Conservation (phyloP, 1,140 invertebrate species). For the Achroia grisella region DNA sequence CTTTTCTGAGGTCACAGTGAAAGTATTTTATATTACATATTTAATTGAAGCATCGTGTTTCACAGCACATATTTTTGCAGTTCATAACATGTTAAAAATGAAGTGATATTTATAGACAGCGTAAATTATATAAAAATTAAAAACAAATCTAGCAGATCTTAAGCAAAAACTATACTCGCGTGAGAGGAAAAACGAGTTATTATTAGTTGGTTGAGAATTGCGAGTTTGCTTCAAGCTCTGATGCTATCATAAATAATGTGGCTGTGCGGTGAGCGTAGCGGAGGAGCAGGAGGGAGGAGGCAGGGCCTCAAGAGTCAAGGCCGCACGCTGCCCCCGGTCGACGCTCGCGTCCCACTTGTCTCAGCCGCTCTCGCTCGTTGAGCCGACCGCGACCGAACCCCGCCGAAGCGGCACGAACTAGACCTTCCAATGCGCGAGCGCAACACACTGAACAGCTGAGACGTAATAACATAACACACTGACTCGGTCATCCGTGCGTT, state of each 20-base stretch:
- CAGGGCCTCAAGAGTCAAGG: constrained; percentile 77
- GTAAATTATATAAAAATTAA: no score
- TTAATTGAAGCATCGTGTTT: constrained; percentile 4
- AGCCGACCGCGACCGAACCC: constrained; percentile 43
- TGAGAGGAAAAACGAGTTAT: constrained; percentile 73
- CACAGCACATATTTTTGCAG: not conserved
- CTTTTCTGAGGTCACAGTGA: constrained; percentile 54
- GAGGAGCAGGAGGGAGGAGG: constrained; percentile 24
- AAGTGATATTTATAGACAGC: no score
- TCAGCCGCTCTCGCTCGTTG: constrained; percentile 37
- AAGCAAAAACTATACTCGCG: constrained; percentile 57
- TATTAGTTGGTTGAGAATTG: constrained; percentile 66
- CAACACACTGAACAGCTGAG: constrained; percentile 63
- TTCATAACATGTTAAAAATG: no score
- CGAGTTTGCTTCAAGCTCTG: constrained; percentile 61
- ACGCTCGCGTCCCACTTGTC: constrained; percentile 65
- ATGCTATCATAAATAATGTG: constrained; percentile 72
- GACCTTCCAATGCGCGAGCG: constrained; percentile 67
- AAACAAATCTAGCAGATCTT: no score
- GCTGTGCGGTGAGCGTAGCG: constrained; percentile 48
- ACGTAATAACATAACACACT: constrained; percentile 71
- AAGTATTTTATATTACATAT: constrained; percentile 35
- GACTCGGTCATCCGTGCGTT: constrained; percentile 73
- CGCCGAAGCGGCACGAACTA: constrained; percentile 55
- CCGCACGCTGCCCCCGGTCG: constrained; percentile 79